Evolutionary conservation across 2,888 invertebrate species (phyloP).

Genomic region (Eledona agricola): DNA sequence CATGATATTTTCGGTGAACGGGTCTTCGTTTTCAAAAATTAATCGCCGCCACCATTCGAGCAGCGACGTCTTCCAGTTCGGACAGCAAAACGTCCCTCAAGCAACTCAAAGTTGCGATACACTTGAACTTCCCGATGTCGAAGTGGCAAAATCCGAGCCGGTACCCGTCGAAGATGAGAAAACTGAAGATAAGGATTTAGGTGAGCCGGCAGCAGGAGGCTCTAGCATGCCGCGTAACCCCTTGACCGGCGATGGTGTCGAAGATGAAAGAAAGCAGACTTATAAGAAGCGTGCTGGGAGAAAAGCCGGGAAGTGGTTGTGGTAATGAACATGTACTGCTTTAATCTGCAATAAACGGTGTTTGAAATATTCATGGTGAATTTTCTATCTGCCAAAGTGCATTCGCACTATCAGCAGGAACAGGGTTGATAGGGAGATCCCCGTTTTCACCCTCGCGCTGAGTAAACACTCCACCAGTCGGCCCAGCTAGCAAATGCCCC

Average conservation of each 20-base stretch:
- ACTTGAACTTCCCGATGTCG: not conserved
- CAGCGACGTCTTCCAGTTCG: constrained; percentile 45
- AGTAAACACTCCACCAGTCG: constrained; percentile 54
- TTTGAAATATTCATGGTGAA: constrained; percentile 23
- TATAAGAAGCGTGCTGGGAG: no score
- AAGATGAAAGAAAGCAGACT: no score
- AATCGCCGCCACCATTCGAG: constrained; percentile 45
- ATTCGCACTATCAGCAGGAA: constrained; percentile 34
- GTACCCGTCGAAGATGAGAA: constrained; percentile 5
- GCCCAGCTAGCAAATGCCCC: constrained; percentile 48
- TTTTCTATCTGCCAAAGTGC: constrained; percentile 29
- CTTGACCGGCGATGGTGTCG: constrained; percentile 51
- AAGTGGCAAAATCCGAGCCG: not conserved
- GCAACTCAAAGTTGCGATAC: constrained; percentile 1
- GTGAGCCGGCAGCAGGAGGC: constrained; percentile 6
- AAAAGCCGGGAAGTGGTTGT: constrained; percentile 42
- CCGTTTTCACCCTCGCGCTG: constrained; percentile 46
- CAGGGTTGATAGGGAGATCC: constrained; percentile 36
- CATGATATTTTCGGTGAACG: constrained; percentile 57
- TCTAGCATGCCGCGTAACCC: constrained; percentile 50
- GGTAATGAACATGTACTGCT: constrained; percentile 40
- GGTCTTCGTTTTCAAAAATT: constrained; percentile 54
- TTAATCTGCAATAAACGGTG: constrained; percentile 15
- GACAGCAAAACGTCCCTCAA: constrained; percentile 5
- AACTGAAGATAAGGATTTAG: constrained; percentile 4